Base-by-base conservation (phyloP, 2,113 vertebrate genomes). In the Aptenodytes forsteri region DNA sequence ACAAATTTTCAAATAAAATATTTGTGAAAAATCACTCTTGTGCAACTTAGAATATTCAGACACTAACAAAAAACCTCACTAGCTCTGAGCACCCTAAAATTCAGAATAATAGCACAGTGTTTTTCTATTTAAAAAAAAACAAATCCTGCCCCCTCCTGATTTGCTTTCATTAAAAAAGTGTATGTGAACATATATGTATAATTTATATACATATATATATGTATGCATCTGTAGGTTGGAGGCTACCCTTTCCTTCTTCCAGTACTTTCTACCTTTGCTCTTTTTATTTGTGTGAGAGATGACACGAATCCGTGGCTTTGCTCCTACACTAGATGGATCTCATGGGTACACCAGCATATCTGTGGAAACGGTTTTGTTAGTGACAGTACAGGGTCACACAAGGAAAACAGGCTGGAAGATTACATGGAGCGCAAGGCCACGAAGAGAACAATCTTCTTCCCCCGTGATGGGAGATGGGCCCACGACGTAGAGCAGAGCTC, bases 111-210 rank as follows among this genome's bases (percentile, higher is more conserved):
- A 80, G 7, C 22, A 46, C 12, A 79, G 13, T 10, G 8, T 20
- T 40, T 71, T 73, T 75, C 23, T 67, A 36, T 38, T 86, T 40
- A 7, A 36, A 50, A 49, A 49, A 47, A 40, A 64, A 38, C n/a
- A 32, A 30, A 2, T 30, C 20, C 32, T 65, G 7, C 1, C 4
- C 17, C 6, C 8, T 73, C 9, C 19, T 88, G 44, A 59, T 70
- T 36, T 20, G 2, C 3, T 65, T 83, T 80, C 26, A 49, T 64
- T n/a, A 30, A 18, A 34, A 47, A 5, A 18, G 44, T 5, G 0
- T 32, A 4, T 10, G 5, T 38, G 46, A 1, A 0, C 7, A 32
- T 12, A 25, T n/a, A 40, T 29, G 4, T 32, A 2, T 36, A 42
- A 46, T 71, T 72, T 14, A 16, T 67, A 22, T 3, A 19, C 17